These are phyloP conservation scores for Leptinotarsa tumamoca DNA, from an alignment of 2,888 invertebrate genomes.

Conservation along the genomic window DNA sequence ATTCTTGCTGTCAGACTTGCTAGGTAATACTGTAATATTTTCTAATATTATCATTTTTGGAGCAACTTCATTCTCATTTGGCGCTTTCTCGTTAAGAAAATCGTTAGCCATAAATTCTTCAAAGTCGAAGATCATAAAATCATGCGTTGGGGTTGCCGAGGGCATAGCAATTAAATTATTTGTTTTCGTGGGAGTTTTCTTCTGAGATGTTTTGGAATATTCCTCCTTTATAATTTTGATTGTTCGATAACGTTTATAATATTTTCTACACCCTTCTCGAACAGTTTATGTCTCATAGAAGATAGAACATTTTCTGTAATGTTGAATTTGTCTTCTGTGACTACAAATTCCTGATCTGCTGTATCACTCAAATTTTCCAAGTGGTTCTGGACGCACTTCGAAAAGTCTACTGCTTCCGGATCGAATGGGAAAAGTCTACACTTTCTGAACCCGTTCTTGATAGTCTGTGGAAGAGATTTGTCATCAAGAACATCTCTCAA, in stretches of 20 bases:
- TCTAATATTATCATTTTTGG: too few relatives aligned
- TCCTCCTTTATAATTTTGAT: not conserved
- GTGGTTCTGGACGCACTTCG: not conserved
- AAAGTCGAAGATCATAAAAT: constrained; percentile 9
- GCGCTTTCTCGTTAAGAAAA: not conserved
- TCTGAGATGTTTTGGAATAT: not conserved
- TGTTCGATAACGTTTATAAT: not conserved
- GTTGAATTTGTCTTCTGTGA: too few relatives aligned
- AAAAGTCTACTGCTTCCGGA: constrained; percentile 2
- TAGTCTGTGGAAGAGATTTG: constrained; percentile 11
- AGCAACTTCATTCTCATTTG: too few relatives aligned
- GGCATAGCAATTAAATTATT: constrained; percentile 2
- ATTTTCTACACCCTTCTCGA: not conserved
- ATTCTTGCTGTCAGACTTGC: not conserved
- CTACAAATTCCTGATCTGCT: not conserved
- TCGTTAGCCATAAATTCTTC: not conserved
- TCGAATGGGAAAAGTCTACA: not conserved
- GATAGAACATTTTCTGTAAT: too few relatives aligned
- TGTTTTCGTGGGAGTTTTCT: not conserved
- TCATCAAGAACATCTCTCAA: constrained; percentile 13
- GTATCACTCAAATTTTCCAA: not conserved
- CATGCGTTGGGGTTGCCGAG: not conserved
- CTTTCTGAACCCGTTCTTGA: constrained; percentile 13
- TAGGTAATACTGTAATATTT: too few relatives aligned
- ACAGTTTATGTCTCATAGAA: not conserved